These are phyloP conservation scores for Archilochus colubris DNA, from an alignment of 2,113 vertebrate species.

Conservation along the genomic window DNA sequence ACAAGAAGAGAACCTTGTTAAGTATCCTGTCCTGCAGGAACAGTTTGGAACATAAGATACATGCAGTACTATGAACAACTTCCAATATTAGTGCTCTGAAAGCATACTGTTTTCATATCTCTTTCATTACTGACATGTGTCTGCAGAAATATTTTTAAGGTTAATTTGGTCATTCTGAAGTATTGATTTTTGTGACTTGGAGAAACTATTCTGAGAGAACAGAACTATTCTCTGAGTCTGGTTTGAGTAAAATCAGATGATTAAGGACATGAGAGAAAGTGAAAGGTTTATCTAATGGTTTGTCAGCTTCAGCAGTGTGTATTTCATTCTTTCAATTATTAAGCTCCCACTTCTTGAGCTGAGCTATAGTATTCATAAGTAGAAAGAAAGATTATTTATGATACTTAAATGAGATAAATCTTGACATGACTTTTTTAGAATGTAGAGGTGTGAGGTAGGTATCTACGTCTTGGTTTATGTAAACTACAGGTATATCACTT, in stretches of 20 bases:
- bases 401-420: background rate
- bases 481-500: background rate
- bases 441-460: background rate
- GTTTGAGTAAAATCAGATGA: background rate
- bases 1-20: background rate
- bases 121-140: background rate
- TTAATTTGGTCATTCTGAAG: background rate
- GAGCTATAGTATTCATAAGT: background rate
- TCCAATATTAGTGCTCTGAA: background rate
- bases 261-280: background rate
- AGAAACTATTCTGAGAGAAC: background rate
- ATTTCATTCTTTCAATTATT: background rate
- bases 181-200: background rate
- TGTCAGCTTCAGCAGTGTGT: background rate
- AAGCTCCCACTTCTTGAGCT: background rate
- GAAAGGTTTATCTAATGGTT: background rate
- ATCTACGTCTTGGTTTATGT: background rate
- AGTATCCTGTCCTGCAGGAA: background rate
- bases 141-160: background rate
- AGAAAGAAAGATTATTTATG: background rate
- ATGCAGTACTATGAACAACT: background rate
- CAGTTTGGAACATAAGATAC: background rate
- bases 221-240: background rate
- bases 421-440: background rate
- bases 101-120: background rate